These are phyloP conservation scores for Macrostomum lignano DNA, from an alignment of 1,140 invertebrate genomes.

Conservation along the genomic window DNA sequence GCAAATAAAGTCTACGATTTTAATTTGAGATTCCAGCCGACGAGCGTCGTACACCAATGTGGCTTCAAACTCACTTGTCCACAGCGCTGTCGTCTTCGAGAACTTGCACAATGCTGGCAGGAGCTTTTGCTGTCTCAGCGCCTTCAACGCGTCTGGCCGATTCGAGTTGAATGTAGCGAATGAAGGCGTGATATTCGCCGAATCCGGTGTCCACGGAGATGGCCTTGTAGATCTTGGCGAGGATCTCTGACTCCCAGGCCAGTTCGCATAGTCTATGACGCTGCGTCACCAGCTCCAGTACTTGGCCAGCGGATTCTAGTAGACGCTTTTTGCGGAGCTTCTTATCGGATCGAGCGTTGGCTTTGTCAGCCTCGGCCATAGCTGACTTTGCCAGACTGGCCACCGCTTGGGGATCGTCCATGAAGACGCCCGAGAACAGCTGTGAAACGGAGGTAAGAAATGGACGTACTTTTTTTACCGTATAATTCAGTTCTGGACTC, in stretches of 20 bases:
- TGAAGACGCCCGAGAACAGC: constrained; percentile 19
- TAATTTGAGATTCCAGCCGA: not conserved
- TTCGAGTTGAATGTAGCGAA: constrained; percentile 25
- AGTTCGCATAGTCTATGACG: constrained; percentile 17
- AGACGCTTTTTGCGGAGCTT: constrained; percentile 6
- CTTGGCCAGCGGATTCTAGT: constrained; percentile 11
- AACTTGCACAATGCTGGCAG: constrained; percentile 19
- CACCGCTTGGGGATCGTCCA: constrained; percentile 21
- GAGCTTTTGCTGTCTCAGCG: constrained; percentile 16
- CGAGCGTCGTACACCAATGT: not conserved
- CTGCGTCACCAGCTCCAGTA: constrained; percentile 14
- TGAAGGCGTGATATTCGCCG: constrained; percentile 22
- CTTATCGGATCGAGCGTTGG: not conserved
- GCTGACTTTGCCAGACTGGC: constrained; percentile 13
- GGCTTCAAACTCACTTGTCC: constrained; percentile 12
- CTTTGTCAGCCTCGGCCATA: constrained; percentile 6
- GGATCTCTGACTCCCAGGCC: constrained; percentile 18
- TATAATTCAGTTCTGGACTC: constrained; percentile 3
- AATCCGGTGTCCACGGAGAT: constrained; percentile 18
- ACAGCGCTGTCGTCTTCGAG: constrained; percentile 19
- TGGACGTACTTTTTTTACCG: constrained; percentile 2
- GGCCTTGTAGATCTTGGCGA: constrained; percentile 20
- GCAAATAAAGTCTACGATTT: too few relatives aligned
- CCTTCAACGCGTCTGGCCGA: constrained; percentile 18
- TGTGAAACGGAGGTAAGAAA: constrained; percentile 8